phyloP scores from a whole-genome alignment of 2,888 invertebrate species.

The Archips xylosteana region DNA sequence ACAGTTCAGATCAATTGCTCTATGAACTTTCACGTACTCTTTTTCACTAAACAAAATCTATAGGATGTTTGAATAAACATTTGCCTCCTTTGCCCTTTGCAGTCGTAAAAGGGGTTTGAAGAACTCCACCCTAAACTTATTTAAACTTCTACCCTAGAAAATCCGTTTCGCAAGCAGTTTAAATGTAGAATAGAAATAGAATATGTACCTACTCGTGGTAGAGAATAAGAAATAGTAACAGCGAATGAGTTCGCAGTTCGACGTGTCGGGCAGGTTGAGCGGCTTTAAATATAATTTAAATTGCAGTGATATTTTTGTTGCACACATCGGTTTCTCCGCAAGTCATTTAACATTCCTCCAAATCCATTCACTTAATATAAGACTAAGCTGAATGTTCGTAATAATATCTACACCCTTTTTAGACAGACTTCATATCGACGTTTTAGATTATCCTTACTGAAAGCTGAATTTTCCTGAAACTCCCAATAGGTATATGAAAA shows the following conservation, averaged over 20 bases:
- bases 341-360: neutral
- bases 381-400: neutral
- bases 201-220: constrained; percentile 66
- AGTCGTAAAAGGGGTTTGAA: constrained; percentile 81
- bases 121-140: constrained; percentile 82
- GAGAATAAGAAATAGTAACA: constrained; percentile 66
- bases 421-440: neutral
- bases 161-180: constrained; percentile 81
- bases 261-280: constrained; percentile 55
- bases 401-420: neutral
- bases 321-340: neutral
- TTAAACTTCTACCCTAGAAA: constrained; percentile 83
- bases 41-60: constrained; percentile 73
- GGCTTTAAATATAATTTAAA: constrained; percentile 43
- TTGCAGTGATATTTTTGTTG: constrained; percentile 8
- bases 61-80: constrained; percentile 84
- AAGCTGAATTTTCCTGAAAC: neutral
- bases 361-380: neutral
- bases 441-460: neutral
- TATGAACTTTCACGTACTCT: constrained; percentile 47
- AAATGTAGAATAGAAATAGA: constrained; percentile 80
- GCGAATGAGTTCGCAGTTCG: constrained; percentile 63
- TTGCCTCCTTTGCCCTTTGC: constrained; percentile 81
- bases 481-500: neutral
- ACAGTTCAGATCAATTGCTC: constrained; percentile 39